Evolutionary conservation across 92 coral and sea anemone genomes (phyloP).

Genomic region (Porites lobata): DNA sequence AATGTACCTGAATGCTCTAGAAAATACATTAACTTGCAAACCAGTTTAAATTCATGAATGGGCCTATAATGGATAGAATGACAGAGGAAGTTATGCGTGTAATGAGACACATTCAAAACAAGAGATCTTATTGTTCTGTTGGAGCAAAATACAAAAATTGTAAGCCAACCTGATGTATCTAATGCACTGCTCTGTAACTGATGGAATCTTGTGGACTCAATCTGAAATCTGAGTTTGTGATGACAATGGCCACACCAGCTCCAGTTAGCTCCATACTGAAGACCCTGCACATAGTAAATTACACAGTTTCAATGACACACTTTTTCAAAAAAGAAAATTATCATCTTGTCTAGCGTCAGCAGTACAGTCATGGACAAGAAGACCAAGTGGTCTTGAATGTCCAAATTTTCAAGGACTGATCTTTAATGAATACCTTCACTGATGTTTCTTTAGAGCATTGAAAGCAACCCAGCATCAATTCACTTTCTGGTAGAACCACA

Average conservation of each 20-base stretch:
- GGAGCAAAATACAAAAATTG: background rate
- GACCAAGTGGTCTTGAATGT: no score
- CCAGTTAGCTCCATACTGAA: constrained; percentile 87
- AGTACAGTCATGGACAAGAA: no score
- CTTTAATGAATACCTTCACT: constrained; percentile 63
- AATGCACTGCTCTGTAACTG: constrained; percentile 64
- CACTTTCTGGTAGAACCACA: constrained; percentile 78
- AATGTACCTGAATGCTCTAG: no score
- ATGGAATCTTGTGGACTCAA: constrained; percentile 86
- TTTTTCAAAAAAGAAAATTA: background rate
- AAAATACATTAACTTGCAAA: no score
- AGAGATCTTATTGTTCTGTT: background rate
- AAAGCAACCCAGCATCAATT: constrained; percentile 85
- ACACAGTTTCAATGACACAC: background rate
- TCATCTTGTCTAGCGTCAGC: no score
- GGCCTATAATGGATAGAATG: no score
- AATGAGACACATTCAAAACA: no score
- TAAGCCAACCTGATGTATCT: constrained; percentile 62
- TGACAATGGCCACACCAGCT: constrained; percentile 96
- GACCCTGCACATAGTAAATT: constrained; percentile 61
- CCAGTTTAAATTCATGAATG: no score
- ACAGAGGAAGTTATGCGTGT: no score
- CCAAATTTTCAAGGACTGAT: no score
- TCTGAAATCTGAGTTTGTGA: constrained; percentile 77
- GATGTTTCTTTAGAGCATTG: constrained; percentile 86